Evolutionary conservation across 2,888 invertebrate species (phyloP).

Genomic region (Drosophila aldrichi): DNA sequence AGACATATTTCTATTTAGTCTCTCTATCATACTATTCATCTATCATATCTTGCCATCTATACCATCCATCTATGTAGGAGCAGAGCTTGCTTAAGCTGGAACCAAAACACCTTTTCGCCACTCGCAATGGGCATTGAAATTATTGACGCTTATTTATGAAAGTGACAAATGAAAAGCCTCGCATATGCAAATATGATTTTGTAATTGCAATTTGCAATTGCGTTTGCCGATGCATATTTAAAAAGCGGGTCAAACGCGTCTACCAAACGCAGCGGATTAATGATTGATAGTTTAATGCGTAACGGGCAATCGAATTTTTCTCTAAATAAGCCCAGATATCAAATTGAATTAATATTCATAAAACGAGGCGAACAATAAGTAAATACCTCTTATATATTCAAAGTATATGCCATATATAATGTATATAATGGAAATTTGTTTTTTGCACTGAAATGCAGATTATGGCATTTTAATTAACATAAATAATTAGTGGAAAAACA

Average conservation of each 20-base stretch:
- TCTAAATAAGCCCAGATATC: slow-evolving; percentile 18
- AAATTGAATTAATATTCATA: slow-evolving; percentile 35
- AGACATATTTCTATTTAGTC: no score
- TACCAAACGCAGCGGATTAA: slow-evolving; percentile 22
- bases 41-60: no score
- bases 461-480: slow-evolving; percentile 28
- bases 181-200: slow-evolving; percentile 72
- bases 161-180: slow-evolving; percentile 74
- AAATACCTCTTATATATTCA: not conserved
- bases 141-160: slow-evolving; percentile 57
- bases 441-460: slow-evolving; percentile 23
- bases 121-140: slow-evolving; percentile 29
- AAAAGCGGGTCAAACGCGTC: slow-evolving; percentile 63
- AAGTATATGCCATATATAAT: not conserved
- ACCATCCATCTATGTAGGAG: no score
- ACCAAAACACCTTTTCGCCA: no score
- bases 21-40: no score
- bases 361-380: slow-evolving; percentile 8
- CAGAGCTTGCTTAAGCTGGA: no score
- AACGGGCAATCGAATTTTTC: not conserved
- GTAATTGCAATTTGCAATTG: slow-evolving; percentile 60
- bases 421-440: not conserved
- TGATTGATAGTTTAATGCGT: slow-evolving; percentile 34
- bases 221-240: slow-evolving; percentile 59
- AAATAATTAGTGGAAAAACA: slow-evolving; percentile 7